phyloP scores from a whole-genome alignment of 2,113 vertebrate genomes.

The Tetrao urogallus region DNA sequence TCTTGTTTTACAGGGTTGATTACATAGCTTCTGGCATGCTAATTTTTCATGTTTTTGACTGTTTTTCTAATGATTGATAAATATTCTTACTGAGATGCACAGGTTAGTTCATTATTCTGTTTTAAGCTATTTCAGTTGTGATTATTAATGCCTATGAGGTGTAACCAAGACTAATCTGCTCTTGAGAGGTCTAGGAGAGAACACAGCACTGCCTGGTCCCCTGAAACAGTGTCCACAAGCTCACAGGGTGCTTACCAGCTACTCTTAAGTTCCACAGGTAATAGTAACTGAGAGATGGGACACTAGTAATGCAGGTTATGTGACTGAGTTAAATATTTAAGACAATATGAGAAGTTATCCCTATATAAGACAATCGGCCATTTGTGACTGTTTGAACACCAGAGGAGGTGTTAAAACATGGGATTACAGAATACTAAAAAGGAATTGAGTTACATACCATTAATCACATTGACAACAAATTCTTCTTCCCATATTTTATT shows the following conservation, averaged over 20 bases:
- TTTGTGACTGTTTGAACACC: background rate
- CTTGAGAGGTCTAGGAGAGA: background rate
- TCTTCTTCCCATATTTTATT: background rate
- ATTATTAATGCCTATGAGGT: background rate
- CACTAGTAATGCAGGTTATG: background rate
- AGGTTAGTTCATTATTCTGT: constrained; percentile 22
- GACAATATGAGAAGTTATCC: background rate
- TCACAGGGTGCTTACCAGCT: background rate
- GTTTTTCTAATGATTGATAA: constrained; percentile 39
- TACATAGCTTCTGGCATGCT: constrained; percentile 26
- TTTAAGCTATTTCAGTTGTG: constrained; percentile 1
- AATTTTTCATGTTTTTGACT: constrained; percentile 41
- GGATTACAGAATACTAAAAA: constrained; percentile 51
- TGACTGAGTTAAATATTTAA: background rate
- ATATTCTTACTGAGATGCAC: background rate
- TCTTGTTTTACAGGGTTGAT: constrained; percentile 47
- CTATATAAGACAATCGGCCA: background rate
- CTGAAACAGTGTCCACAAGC: background rate
- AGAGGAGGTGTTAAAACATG: constrained; percentile 13
- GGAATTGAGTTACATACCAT: background rate
- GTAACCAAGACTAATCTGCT: background rate
- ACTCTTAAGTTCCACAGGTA: background rate
- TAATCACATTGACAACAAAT: constrained; percentile 12
- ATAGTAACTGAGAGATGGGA: background rate
- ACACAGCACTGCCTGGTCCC: background rate